Evolutionary conservation across 2,888 invertebrate genomes (phyloP), one percentile per base, ranked within the genome.

Genomic region (Cylloceria caligata): DNA sequence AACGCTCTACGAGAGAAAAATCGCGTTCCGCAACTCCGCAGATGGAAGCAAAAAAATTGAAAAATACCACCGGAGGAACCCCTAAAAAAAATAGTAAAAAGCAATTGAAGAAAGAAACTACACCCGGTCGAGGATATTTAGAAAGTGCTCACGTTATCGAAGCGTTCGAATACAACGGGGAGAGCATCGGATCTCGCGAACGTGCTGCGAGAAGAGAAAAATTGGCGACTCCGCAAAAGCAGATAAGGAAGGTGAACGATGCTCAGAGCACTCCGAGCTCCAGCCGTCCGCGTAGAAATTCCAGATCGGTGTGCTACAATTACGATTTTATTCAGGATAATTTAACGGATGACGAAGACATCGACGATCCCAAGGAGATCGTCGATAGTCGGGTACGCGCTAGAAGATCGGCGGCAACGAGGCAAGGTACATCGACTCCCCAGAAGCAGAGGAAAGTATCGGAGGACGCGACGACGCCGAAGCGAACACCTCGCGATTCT

Each of bases 381-480:
- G 1, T 30, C 9, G 27, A 19, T 5, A 24, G 16, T n/a, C 3
- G 67, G 13, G 47, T n/a, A n/a, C n/a, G n/a, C n/a, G 16, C 11
- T 7, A 27, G 47, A 19, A 47, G 30, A 47, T n/a, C 47, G 1
- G 19, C 49, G 0, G 24, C 11, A 36, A 52, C 49, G 13, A 27
- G 0, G 47, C 49, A 19, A 7, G 27, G 21, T 2, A 13, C 45
- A 6, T 47, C 19, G 7, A 73, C 72, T 9, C 72, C 62, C 1
- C 62, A n/a, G 55, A 67, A 57, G 13, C 67, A 67, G 4, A 7
- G 34, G 49, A 57, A 30, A 34, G 24, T 62, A 2, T 3, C 21
- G 4, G 34, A 57, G 6, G 57, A 74, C 27, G 16, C 65, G 3
- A 45, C 16, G 5, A 82, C 83, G 4, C 76, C 81, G 13, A 72